Base-by-base conservation (phyloP, 30 jellyfish, hydroid and myxozoan species). In the Catostylus mosaicus region DNA sequence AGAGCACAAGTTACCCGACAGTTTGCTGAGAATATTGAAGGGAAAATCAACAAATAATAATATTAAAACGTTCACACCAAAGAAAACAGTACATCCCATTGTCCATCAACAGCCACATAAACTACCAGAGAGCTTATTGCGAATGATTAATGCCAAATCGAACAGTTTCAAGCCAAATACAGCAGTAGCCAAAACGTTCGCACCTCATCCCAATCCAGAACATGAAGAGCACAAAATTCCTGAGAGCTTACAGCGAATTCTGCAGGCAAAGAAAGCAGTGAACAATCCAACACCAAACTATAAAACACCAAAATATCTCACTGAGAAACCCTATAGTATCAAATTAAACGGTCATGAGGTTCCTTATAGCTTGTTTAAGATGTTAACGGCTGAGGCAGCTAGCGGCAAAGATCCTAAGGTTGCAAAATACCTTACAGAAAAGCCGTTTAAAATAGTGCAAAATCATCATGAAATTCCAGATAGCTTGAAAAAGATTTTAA, bases 271-370 rank as follows among this genome's bases (percentile, higher is more conserved):
- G 63, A 33, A 68, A 16, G 63, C 37, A 22, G 29, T 0, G 6
- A 46, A 54, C 16, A 51, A 34, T 0, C 36, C 47, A 1, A 34
- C 85, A 6, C 30, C 57, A 43, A 35, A 22, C 47, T 16, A 30
- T 6, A 35, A 30, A 2, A 56, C 75, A 20, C 16, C 75, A 52
- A 76, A 76, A 35, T 38, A 3, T 24, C 3, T 57, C 33, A 60
- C 88, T 0, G 43, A 76, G 67, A 76, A 76, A 32, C 78, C 77
- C n/a, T 76, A 76, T 69, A 76, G 59, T 27, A 76, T 76, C 18
- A 76, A 46, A 32, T 46, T 76, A 2, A 68, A 48, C 16, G 88
- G 78, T 5, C 90, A 65, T 43, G 18, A 61, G 19, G 76, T 67
- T 0, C 90, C 90, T 0, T 67, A 36, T 31, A 79, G 82, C 36